Evolutionary conservation across 2,797 vertebrate species (phyloP).

Genomic region (Sebastes elongatus): DNA sequence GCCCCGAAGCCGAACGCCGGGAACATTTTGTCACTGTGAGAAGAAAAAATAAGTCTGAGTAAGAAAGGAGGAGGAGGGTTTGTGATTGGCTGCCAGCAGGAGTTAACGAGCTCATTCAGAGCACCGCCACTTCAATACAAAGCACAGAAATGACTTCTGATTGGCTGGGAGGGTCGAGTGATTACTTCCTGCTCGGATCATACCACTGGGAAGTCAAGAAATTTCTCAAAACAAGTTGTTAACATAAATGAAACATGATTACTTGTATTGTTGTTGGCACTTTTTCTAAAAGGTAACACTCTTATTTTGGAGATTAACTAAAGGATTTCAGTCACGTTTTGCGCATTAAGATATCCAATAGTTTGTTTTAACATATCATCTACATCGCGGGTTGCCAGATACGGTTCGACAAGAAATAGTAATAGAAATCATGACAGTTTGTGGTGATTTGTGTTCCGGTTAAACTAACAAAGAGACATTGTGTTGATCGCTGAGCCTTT

Average conservation of each 20-base stretch:
- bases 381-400: no score
- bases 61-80: not conserved
- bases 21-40: constrained; percentile 88
- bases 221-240: not conserved
- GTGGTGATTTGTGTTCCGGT: no score
- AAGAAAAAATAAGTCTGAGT: not conserved
- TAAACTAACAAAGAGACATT: no score
- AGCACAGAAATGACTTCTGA: not conserved
- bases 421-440: no score
- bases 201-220: not conserved
- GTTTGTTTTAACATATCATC: no score
- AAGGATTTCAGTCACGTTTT: no score
- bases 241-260: no score
- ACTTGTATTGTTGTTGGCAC: not conserved
- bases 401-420: no score
- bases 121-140: not conserved
- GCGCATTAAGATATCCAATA: no score
- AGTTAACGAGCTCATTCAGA: constrained; percentile 29
- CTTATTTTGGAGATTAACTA: no score
- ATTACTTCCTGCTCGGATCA: not conserved
- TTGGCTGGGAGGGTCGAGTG: not conserved
- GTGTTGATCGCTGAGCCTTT: no score
- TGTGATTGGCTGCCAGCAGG: constrained; percentile 43
- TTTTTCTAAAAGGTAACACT: no score
- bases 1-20: constrained; percentile 91